Percentiles rank a stretch among this genome's conserved stretches.
Conservation (phyloP, 2,113 vertebrate species). For the Shinisaurus crocodilurus region DNA sequence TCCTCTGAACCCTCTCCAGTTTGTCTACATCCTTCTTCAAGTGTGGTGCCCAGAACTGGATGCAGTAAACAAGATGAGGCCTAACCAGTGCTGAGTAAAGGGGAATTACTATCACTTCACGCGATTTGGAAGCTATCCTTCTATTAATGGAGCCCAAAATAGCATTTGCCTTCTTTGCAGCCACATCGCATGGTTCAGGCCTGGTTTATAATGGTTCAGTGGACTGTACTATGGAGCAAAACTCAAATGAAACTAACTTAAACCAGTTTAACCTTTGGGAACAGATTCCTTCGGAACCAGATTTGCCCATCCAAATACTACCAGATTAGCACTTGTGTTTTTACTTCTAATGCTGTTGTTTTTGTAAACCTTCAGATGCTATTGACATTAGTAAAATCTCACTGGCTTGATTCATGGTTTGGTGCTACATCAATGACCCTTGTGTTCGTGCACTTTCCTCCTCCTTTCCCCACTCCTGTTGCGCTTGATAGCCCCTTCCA, state of each 20-base stretch:
- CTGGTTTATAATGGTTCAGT: slow-evolving; percentile 36
- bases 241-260: slow-evolving; percentile 52
- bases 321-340: neutral
- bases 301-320: neutral
- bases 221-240: slow-evolving; percentile 34
- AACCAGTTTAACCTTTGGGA: slow-evolving; percentile 44
- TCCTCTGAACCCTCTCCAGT: no score
- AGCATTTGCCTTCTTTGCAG: no score
- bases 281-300: neutral
- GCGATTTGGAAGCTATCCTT: no score
- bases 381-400: neutral
- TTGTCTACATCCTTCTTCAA: no score
- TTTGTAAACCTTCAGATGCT: neutral
- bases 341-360: neutral
- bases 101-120: no score
- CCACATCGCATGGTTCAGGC: slow-evolving; percentile 23
- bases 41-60: no score
- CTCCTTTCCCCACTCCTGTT: neutral
- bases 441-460: neutral
- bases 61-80: no score
- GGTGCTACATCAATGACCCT: neutral
- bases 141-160: no score
- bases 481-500: neutral
- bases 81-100: no score
- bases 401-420: neutral